Conservation (phyloP, 2,797 vertebrate species). For the Liasis olivaceus region DNA sequence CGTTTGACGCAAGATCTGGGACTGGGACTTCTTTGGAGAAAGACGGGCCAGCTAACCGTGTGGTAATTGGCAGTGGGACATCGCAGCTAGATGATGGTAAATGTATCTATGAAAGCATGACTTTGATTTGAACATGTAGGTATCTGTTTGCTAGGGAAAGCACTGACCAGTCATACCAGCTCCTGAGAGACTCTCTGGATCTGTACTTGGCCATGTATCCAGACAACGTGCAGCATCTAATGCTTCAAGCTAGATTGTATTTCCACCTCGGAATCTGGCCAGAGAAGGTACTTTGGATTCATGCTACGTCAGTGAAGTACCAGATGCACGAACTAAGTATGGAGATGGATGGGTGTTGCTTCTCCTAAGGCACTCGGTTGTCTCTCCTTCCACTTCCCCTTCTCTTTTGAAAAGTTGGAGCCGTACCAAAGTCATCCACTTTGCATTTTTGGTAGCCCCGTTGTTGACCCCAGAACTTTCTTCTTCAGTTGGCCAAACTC, state of each 20-base stretch:
- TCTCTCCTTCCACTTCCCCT: background rate
- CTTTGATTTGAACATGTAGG: slow-evolving; percentile 11
- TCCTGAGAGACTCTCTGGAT: slow-evolving; percentile 94
- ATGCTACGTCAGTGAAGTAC: background rate
- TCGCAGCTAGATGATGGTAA: background rate
- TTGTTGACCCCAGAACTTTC: background rate
- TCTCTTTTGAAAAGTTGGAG: background rate
- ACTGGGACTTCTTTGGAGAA: background rate
- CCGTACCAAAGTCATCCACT: background rate
- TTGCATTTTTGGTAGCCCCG: background rate
- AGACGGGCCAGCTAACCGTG: background rate
- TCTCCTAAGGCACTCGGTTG: background rate
- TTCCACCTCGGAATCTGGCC: slow-evolving; percentile 99
- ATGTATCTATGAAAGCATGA: background rate
- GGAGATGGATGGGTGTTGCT: background rate
- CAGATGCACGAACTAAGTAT: background rate
- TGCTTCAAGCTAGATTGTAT: slow-evolving; percentile 95
- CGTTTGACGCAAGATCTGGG: background rate
- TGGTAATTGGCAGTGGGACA: background rate
- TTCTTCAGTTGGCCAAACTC: background rate
- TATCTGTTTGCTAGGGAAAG: slow-evolving; percentile 82
- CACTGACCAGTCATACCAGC: slow-evolving; percentile 96
- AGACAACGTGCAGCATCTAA: slow-evolving; percentile 95
- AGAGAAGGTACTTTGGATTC: slow-evolving; percentile 86
- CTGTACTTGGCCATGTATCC: slow-evolving; percentile 98